Conservation (phyloP, 1,140 invertebrate genomes). For the Macrostomum lignano region DNA sequence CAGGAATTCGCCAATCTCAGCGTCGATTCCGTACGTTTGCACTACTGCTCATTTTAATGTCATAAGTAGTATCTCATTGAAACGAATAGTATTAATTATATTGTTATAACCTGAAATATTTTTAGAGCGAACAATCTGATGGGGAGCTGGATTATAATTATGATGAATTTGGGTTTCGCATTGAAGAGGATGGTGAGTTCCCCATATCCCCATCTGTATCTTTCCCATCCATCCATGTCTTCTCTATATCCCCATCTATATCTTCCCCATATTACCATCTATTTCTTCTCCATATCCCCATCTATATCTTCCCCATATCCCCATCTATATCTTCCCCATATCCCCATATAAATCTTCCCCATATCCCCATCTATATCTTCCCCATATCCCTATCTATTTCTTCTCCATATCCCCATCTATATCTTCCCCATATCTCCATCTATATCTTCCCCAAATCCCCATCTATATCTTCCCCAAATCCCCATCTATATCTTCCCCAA, state of each 20-base stretch:
- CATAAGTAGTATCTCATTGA: too few species aligned
- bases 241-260: background rate
- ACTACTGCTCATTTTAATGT: too few species aligned
- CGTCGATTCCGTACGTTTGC: too few species aligned
- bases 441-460: background rate
- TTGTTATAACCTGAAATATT: too few species aligned
- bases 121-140: too few species aligned
- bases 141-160: slow-evolving; percentile 38
- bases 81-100: too few species aligned
- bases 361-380: too few species aligned
- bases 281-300: background rate
- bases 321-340: background rate
- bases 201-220: too few species aligned
- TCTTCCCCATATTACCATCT: background rate
- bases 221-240: background rate
- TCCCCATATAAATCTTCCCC: background rate
- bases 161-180: slow-evolving; percentile 90
- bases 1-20: too few species aligned
- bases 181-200: slow-evolving; percentile 64
- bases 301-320: background rate
- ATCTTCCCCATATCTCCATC: too few species aligned
- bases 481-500: background rate
- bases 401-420: too few species aligned
- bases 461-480: background rate
- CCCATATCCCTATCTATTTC: too few species aligned